Percentiles rank a stretch among this genome's conserved stretches.
Evolutionary conservation across 2,888 invertebrate species (phyloP).

Genomic region (Pandemis heparana): DNA sequence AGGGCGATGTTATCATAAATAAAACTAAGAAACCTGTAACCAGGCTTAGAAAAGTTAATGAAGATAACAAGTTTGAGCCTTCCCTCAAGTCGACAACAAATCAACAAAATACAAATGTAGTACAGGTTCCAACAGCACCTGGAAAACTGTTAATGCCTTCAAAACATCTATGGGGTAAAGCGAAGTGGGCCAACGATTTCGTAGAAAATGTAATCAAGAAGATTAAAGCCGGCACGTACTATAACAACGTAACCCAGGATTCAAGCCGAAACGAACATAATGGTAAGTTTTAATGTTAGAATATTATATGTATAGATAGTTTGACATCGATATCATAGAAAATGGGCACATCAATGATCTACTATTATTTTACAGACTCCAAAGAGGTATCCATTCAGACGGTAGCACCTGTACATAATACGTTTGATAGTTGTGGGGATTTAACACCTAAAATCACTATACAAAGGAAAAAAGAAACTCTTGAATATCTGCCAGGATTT

Average conservation of each 20-base stretch:
- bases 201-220: conserved; percentile 76
- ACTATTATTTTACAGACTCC: conserved; percentile 48
- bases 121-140: conserved; percentile 2
- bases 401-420: conserved; percentile 36
- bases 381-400: conserved; percentile 62
- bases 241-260: conserved; percentile 54
- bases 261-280: not conserved
- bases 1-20: conserved; percentile 31
- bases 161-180: conserved; percentile 60
- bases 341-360: not conserved
- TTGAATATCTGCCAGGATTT: conserved; percentile 61
- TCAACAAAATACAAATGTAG: not conserved
- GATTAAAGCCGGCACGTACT: conserved; percentile 71
- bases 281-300: not conserved
- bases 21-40: not conserved
- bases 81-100: not conserved
- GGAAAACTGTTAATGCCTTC: conserved; percentile 7
- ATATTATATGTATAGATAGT: too few species aligned
- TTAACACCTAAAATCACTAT: conserved; percentile 44
- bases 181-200: conserved; percentile 71
- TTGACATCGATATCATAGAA: not conserved
- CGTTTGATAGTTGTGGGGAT: conserved; percentile 39
- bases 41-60: not conserved
- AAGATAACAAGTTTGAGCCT: not conserved
- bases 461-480: conserved; percentile 44